A percentile compares a stretch with the other conserved stretches of the same genome.
phyloP scores from a whole-genome alignment of 1,140 invertebrate species.

The Bombus confusus region DNA sequence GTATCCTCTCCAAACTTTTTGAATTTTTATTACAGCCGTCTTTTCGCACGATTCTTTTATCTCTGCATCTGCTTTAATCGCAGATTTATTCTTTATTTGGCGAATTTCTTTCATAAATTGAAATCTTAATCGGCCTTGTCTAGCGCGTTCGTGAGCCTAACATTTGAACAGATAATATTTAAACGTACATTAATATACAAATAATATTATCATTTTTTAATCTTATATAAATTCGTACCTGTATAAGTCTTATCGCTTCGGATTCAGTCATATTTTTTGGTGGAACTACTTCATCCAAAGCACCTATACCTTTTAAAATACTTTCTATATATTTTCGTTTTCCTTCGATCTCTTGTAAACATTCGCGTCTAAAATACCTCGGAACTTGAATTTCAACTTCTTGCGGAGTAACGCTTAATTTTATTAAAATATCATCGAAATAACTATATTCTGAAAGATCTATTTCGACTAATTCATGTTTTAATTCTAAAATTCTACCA shows the following conservation, averaged over 20 bases:
- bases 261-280: slow-evolving; percentile 87
- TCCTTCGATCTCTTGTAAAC: slow-evolving; percentile 84
- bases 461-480: slow-evolving; percentile 93
- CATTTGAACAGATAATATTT: background rate
- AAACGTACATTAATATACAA: background rate
- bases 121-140: slow-evolving; percentile 92
- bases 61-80: slow-evolving; percentile 83
- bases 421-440: slow-evolving; percentile 89
- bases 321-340: slow-evolving; percentile 86
- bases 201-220: background rate
- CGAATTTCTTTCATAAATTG: slow-evolving; percentile 96
- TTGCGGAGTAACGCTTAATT: slow-evolving; percentile 85
- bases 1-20: slow-evolving; percentile 92
- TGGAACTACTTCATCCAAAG: slow-evolving; percentile 84
- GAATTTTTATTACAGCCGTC: slow-evolving; percentile 89
- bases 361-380: slow-evolving; percentile 87
- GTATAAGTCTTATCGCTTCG: slow-evolving; percentile 93
- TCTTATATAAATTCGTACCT: slow-evolving; percentile 77
- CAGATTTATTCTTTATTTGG: slow-evolving; percentile 87
- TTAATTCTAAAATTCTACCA: slow-evolving; percentile 90
- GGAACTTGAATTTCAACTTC: slow-evolving; percentile 87
- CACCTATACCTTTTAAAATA: slow-evolving; percentile 87
- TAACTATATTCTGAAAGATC: slow-evolving; percentile 94
- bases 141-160: slow-evolving; percentile 92
- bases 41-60: slow-evolving; percentile 82